phyloP scores from a whole-genome alignment of 2,113 vertebrate genomes.

The Bungarus multicinctus region DNA sequence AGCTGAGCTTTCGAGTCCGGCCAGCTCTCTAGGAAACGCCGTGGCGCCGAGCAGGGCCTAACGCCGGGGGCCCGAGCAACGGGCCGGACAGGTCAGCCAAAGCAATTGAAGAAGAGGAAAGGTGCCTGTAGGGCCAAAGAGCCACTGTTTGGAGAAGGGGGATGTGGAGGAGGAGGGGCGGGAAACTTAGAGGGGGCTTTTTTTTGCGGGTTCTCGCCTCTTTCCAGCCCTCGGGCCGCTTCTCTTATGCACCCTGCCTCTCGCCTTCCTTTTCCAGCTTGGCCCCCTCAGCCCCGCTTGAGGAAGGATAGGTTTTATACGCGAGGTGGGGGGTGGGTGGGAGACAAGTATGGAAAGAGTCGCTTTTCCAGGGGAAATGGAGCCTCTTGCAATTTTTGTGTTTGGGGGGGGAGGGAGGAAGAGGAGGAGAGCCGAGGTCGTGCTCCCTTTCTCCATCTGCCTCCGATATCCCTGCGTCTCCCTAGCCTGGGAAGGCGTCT shows the following conservation, averaged over 20 bases:
- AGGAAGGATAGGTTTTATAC: neutral
- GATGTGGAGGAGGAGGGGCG: conserved; percentile 11
- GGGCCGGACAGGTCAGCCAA: conserved; percentile 30
- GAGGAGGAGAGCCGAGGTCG: neutral
- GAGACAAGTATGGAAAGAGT: neutral
- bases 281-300: neutral
- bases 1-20: conserved; percentile 61
- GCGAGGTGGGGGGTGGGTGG: no score
- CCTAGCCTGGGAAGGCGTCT: neutral
- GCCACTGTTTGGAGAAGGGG: neutral
- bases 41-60: conserved; percentile 86
- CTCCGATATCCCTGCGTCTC: neutral
- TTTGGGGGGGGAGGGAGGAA: neutral
- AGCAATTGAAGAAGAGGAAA: neutral
- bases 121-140: neutral
- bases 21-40: conserved; percentile 80
- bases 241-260: neutral
- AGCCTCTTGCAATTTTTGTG: neutral
- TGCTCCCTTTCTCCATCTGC: neutral
- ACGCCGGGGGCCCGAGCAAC: conserved; percentile 53
- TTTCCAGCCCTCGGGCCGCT: neutral
- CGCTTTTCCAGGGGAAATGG: neutral
- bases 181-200: neutral
- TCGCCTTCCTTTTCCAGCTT: neutral
- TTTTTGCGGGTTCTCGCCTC: neutral